Conservation (phyloP, 2,797 vertebrate species). For the Scarus forsteni region DNA sequence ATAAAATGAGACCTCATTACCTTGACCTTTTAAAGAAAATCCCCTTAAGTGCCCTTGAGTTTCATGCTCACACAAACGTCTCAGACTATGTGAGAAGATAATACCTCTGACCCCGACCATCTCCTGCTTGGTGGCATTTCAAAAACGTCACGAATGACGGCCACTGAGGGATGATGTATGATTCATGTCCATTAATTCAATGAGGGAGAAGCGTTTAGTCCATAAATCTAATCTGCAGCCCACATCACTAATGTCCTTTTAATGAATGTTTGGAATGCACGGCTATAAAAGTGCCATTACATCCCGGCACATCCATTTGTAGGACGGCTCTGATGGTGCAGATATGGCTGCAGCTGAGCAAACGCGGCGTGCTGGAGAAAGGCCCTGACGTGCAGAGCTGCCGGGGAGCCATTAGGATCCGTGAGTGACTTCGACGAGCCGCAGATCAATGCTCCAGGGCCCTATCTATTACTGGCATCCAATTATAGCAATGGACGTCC, state of each 20-base stretch:
- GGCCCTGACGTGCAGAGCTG: slow-evolving; percentile 38
- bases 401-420: slow-evolving; percentile 62
- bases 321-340: slow-evolving; percentile 8
- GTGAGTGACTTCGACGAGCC: slow-evolving; percentile 64
- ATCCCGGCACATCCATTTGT: slow-evolving; percentile 50
- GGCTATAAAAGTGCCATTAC: slow-evolving; percentile 69
- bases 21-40: no score
- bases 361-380: slow-evolving; percentile 8
- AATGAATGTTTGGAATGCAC: slow-evolving; percentile 75
- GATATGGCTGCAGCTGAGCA: slow-evolving; percentile 36
- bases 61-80: no score
- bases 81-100: no score
- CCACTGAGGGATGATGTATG: slow-evolving; percentile 62
- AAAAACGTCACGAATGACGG: slow-evolving; percentile 63
- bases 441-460: slow-evolving; percentile 73
- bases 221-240: slow-evolving; percentile 65
- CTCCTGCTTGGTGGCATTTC: no score
- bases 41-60: no score
- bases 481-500: slow-evolving; percentile 76
- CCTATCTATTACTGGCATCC: slow-evolving; percentile 78
- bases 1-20: no score
- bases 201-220: slow-evolving; percentile 59
- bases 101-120: no score
- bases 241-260: slow-evolving; percentile 71
- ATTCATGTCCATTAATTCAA: slow-evolving; percentile 67